Conservation (phyloP, 35 echinoderm and acorn worm genomes). For the Amphiura filiformis region DNA sequence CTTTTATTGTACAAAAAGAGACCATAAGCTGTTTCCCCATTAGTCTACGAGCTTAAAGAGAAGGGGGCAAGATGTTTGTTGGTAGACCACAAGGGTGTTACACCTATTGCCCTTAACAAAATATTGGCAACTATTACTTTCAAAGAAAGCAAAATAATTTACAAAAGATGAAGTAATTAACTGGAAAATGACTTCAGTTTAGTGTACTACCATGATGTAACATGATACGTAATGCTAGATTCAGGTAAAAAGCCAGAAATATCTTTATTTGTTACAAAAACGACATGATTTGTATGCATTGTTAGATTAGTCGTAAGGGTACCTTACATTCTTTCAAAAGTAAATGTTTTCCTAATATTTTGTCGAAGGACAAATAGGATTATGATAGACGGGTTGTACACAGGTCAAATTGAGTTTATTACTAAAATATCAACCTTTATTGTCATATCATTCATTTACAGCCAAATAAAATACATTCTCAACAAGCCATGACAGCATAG, state of each 20-base stretch:
- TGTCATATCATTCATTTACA: too few relatives aligned
- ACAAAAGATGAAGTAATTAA: background rate
- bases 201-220: background rate
- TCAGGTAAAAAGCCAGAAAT: background rate
- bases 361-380: too few relatives aligned
- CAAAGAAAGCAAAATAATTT: background rate
- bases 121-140: background rate
- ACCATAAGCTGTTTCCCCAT: background rate
- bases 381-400: too few relatives aligned
- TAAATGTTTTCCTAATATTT: too few relatives aligned
- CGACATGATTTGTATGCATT: too few relatives aligned
- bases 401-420: too few relatives aligned
- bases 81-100: background rate
- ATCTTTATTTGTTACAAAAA: background rate
- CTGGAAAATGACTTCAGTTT: slow-evolving; percentile 6
- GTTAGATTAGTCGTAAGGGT: too few relatives aligned
- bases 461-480: too few relatives aligned
- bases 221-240: background rate
- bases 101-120: background rate
- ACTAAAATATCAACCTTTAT: too few relatives aligned
- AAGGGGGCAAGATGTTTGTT: background rate
- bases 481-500: too few relatives aligned
- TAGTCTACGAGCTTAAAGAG: background rate
- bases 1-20: background rate
- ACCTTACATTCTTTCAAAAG: too few relatives aligned